Evolutionary conservation across 2,113 vertebrate species (phyloP).

Genomic region (Atractosteus spatula): DNA sequence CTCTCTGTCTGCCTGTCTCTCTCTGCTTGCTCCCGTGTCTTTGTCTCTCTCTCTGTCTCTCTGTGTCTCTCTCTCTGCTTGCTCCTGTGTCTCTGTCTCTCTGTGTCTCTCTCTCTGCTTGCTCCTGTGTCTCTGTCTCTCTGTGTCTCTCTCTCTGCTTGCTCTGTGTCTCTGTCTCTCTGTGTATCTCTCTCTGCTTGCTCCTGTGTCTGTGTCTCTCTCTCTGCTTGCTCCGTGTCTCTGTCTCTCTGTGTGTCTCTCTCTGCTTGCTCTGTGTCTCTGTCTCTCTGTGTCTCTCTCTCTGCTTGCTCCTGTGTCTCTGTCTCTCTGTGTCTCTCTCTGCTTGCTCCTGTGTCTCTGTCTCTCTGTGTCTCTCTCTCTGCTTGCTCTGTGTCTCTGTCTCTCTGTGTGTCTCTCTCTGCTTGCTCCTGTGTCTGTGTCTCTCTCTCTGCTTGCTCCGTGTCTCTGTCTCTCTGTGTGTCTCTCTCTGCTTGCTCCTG

Average conservation of each 20-base stretch:
- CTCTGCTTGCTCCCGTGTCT: constrained; percentile 29
- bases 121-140: background rate
- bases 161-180: constrained; percentile 5
- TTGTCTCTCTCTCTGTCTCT: constrained; percentile 12
- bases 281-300: constrained; percentile 18
- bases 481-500: constrained; percentile 15
- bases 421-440: background rate
- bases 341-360: background rate
- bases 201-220: constrained; percentile 7
- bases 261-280: constrained; percentile 13
- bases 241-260: constrained; percentile 26
- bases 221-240: constrained; percentile 20
- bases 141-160: constrained; percentile 15
- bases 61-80: constrained; percentile 25
- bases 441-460: background rate
- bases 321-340: constrained; percentile 19
- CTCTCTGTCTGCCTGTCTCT: constrained; percentile 27
- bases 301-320: constrained; percentile 21
- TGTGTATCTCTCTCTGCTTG: background rate
- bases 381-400: constrained; percentile 15
- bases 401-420: background rate
- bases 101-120: constrained; percentile 21
- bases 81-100: constrained; percentile 11
- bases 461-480: constrained; percentile 34
- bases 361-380: constrained; percentile 14